A percentile compares a stretch with the other conserved stretches of the same genome.
Conservation (phyloP, 2,888 invertebrate species). For the Ethmia dodecea region DNA sequence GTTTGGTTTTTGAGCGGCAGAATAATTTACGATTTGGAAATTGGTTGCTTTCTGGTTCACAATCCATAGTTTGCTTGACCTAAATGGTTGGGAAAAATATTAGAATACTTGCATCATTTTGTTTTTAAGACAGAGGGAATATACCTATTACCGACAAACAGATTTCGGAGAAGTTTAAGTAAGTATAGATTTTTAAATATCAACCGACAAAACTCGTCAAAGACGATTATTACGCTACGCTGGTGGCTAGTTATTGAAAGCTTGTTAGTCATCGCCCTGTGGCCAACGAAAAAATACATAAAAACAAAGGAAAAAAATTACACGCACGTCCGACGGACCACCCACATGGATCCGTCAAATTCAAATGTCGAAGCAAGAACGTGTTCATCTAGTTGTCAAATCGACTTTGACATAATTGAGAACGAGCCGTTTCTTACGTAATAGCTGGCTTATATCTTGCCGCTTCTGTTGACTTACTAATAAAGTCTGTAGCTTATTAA, state of each 20-base stretch:
- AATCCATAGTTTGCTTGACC: constrained; percentile 39
- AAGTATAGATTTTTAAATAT: no score
- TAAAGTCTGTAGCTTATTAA: no score
- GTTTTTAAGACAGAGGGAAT: no score
- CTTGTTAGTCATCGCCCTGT: constrained; percentile 64
- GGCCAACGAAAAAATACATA: constrained; percentile 44
- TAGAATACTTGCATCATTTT: no score
- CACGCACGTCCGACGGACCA: constrained; percentile 52
- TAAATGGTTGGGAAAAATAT: no score
- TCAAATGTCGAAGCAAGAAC: constrained; percentile 56
- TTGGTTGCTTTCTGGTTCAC: constrained; percentile 29
- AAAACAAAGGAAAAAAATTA: constrained; percentile 33
- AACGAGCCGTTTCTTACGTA: constrained; percentile 44
- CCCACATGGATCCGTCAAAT: constrained; percentile 67
- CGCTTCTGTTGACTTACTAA: constrained; percentile 36
- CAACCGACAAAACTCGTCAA: constrained; percentile 30
- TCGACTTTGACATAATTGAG: constrained; percentile 72
- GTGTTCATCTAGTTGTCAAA: constrained; percentile 76
- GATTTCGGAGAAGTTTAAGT: no score
- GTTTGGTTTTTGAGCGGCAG: constrained; percentile 42
- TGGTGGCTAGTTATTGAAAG: constrained; percentile 67
- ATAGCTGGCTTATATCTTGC: constrained; percentile 24
- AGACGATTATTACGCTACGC: constrained; percentile 55
- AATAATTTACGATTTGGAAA: constrained; percentile 25
- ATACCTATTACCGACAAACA: no score